Percentiles rank a stretch among this genome's conserved stretches.
These are phyloP conservation scores for Hycleus phaleratus DNA, from an alignment of 1,140 invertebrate species.

Conservation along the genomic window DNA sequence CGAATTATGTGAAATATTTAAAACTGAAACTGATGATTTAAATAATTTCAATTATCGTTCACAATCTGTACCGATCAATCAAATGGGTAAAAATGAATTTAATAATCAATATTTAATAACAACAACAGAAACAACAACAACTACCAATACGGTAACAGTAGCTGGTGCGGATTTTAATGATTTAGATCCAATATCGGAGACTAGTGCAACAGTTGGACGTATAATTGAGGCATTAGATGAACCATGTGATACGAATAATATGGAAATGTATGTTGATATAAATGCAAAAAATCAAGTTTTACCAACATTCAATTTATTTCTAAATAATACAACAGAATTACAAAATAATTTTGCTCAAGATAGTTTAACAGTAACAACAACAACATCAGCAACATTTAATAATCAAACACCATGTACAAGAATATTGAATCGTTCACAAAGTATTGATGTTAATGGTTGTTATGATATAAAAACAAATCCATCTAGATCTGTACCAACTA, in stretches of 20 bases:
- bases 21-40: conserved; percentile 37
- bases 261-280: conserved; percentile 34
- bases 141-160: background rate
- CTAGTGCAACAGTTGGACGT: conserved; percentile 23
- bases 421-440: conserved; percentile 28
- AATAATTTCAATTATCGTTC: conserved; percentile 46
- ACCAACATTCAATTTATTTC: conserved; percentile 45
- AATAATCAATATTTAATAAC: conserved; percentile 33
- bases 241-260: conserved; percentile 25
- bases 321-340: conserved; percentile 59
- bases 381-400: conserved; percentile 38
- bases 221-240: conserved; percentile 28
- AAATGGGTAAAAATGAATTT: conserved; percentile 45
- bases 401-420: background rate
- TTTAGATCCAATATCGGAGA: conserved; percentile 19
- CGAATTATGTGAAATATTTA: conserved; percentile 49
- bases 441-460: conserved; percentile 27
- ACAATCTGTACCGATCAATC: conserved; percentile 64
- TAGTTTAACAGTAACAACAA: conserved; percentile 46
- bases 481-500: conserved; percentile 56
- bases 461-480: conserved; percentile 31
- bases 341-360: too few species aligned
- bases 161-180: conserved; percentile 20
- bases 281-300: conserved; percentile 22
- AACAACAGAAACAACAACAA: conserved; percentile 17